Evolutionary conservation across 2,113 vertebrate genomes (phyloP).

Genomic region (Motacilla alba): DNA sequence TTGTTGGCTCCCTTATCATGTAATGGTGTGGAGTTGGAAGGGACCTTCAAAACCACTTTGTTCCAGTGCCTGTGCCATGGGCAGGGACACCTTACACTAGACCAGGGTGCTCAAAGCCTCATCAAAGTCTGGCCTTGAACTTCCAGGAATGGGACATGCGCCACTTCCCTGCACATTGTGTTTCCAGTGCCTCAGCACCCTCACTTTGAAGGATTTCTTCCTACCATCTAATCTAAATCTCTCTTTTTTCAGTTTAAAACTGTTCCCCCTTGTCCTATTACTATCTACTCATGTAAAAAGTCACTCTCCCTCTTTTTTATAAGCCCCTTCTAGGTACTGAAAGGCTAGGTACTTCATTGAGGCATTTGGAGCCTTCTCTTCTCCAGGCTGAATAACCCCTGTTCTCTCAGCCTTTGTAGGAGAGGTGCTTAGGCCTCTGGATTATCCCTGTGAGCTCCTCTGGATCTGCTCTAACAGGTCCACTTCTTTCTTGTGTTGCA

Average conservation of each 20-base stretch:
- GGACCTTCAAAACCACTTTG: neutral
- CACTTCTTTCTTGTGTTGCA: neutral
- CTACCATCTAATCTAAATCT: neutral
- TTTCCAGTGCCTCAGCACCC: neutral
- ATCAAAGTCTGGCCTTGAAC: neutral
- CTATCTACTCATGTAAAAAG: neutral
- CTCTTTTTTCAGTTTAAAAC: neutral
- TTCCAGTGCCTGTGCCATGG: neutral
- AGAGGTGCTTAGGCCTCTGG: neutral
- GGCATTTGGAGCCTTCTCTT: neutral
- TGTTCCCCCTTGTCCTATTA: neutral
- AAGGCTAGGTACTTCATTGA: neutral
- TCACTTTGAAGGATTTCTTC: neutral
- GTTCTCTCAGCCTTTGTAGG: neutral
- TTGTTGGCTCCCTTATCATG: neutral
- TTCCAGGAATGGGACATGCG: neutral
- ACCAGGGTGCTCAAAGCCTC: neutral
- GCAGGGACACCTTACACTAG: neutral
- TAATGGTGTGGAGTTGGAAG: neutral
- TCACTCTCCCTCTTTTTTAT: neutral
- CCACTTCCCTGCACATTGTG: neutral
- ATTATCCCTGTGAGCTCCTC: neutral
- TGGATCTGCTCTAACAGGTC: neutral
- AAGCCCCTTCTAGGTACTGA: neutral
- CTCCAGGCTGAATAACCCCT: neutral